Percentiles rank a stretch among this genome's conserved stretches.
Evolutionary conservation across 2,113 vertebrate species (phyloP).

Genomic region (Nothobranchius kuhntae): DNA sequence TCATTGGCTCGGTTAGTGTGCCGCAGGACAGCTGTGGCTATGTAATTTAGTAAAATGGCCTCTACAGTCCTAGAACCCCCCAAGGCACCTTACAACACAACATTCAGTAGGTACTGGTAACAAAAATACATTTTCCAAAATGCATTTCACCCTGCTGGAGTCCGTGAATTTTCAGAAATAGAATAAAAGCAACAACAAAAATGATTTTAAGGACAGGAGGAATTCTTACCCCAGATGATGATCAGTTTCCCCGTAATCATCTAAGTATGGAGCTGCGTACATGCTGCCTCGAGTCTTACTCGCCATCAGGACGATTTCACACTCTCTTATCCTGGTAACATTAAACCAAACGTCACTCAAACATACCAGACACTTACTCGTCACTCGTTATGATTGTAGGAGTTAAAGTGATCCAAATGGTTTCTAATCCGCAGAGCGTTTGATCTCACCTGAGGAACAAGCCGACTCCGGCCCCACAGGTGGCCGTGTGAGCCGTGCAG

Average conservation of each 20-base stretch:
- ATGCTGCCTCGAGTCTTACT: constrained; percentile 92
- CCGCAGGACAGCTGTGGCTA: no score
- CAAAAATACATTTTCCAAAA: no score
- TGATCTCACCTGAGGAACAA: constrained; percentile 91
- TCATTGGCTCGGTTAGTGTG: no score
- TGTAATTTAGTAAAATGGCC: no score
- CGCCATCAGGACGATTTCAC: constrained; percentile 92
- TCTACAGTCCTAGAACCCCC: no score
- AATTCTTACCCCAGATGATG: constrained; percentile 87
- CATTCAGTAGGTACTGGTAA: no score
- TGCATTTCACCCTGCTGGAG: no score
- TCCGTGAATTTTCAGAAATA: no score
- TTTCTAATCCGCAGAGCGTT: neutral
- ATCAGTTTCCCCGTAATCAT: constrained; percentile 98
- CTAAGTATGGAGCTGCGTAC: constrained; percentile 94
- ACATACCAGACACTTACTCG: neutral
- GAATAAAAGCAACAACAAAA: neutral
- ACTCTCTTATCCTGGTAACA: constrained; percentile 88
- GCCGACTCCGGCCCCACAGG: constrained; percentile 93
- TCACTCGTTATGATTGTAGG: neutral
- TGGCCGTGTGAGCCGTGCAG: constrained; percentile 90
- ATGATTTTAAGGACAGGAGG: neutral
- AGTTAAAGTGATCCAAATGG: neutral
- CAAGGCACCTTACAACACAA: no score
- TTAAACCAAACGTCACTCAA: neutral